Conservation (phyloP, 2,888 invertebrate species). For the Callinectes sapidus region DNA sequence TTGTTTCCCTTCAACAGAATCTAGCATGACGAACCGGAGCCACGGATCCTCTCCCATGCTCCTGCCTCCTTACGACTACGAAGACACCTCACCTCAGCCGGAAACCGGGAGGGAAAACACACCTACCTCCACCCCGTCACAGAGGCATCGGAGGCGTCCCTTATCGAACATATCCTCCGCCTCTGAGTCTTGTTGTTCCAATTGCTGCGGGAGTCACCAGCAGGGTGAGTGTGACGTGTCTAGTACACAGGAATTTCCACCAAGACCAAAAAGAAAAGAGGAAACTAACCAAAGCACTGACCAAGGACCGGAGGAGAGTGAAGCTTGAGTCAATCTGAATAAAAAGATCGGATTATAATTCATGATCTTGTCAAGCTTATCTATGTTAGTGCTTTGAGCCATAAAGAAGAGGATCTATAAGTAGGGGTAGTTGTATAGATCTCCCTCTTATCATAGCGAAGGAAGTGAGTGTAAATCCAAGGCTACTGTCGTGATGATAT, state of each 20-base stretch:
- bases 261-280: background rate
- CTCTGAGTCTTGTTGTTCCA: conserved; percentile 54
- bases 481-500: background rate
- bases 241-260: background rate
- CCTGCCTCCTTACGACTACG: background rate
- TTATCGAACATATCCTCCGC: conserved; percentile 54
- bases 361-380: background rate
- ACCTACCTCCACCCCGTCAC: background rate
- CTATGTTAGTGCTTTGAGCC: background rate
- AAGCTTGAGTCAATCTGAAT: background rate
- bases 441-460: background rate
- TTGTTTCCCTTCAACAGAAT: background rate
- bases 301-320: background rate
- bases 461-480: background rate
- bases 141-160: background rate
- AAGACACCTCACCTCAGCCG: background rate
- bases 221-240: background rate
- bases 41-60: background rate
- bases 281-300: background rate
- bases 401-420: background rate
- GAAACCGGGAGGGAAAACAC: background rate
- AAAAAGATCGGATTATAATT: background rate
- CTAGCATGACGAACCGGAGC: background rate
- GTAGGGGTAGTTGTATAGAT: background rate
- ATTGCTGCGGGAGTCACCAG: conserved; percentile 33